A percentile compares a stretch with the other conserved stretches of the same genome.
Evolutionary conservation across 2,888 invertebrate genomes (phyloP).

Genomic region (Spialia ferax): DNA sequence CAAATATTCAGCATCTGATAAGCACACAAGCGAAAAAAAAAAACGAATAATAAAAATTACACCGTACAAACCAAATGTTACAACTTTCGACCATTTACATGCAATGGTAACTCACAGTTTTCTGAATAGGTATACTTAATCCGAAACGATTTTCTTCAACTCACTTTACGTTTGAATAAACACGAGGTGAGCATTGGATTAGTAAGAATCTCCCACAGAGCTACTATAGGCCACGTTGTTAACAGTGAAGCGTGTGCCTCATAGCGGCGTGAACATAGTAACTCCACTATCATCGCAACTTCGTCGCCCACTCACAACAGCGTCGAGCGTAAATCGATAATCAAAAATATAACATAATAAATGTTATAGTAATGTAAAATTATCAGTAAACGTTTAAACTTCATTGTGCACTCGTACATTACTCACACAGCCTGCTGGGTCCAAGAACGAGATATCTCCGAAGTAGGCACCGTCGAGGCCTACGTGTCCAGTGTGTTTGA

Average conservation of each 20-base stretch:
- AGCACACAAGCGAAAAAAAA: neutral
- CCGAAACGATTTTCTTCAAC: slow-evolving; percentile 12
- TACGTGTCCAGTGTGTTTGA: slow-evolving; percentile 98
- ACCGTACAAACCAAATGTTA: slow-evolving; percentile 3
- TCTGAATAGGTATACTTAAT: neutral
- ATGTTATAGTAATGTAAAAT: neutral
- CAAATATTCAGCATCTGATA: neutral
- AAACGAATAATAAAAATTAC: neutral
- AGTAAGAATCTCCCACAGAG: neutral
- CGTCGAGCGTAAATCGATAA: slow-evolving; percentile 1
- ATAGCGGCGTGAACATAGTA: neutral
- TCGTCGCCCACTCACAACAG: slow-evolving; percentile 5
- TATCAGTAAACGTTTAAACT: slow-evolving; percentile 7
- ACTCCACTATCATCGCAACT: slow-evolving; percentile 10
- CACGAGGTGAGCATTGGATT: slow-evolving; percentile 12
- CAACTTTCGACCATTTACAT: slow-evolving; percentile 6
- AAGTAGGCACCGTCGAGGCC: slow-evolving; percentile 99
- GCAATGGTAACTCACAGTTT: slow-evolving; percentile 11
- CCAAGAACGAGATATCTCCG: slow-evolving; percentile 93
- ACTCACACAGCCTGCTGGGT: slow-evolving; percentile 76
- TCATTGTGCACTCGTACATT: slow-evolving; percentile 19
- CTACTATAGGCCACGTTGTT: slow-evolving; percentile 1
- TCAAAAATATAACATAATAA: neutral
- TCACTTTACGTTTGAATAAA: slow-evolving; percentile 5
- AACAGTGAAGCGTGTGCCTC: neutral